Evolutionary conservation across 2,888 invertebrate genomes (phyloP).

Genomic region (Lycophotia porphyrea): DNA sequence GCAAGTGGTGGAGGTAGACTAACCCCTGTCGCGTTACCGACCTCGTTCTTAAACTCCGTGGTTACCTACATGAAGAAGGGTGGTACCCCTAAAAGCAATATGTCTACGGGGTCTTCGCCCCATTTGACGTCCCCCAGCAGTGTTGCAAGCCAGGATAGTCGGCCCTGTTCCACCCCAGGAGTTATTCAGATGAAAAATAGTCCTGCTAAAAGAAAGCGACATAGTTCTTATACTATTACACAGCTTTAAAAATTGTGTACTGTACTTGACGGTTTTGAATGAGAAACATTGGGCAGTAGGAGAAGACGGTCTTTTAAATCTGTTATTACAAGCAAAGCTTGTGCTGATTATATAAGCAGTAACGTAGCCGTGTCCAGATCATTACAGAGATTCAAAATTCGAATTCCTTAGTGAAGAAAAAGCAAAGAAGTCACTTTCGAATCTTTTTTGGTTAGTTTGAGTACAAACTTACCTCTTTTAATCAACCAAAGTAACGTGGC

Average conservation of each 20-base stretch:
- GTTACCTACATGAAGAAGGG: slow-evolving; percentile 85
- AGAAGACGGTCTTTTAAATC: background rate
- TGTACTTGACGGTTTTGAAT: slow-evolving; percentile 1
- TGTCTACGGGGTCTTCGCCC: slow-evolving; percentile 85
- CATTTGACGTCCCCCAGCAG: slow-evolving; percentile 82
- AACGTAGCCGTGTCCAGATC: background rate
- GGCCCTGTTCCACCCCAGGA: slow-evolving; percentile 70
- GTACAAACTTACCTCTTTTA: slow-evolving; percentile 4
- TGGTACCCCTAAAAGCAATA: slow-evolving; percentile 75
- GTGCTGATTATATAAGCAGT: fast-evolving
- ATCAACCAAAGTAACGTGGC: background rate
- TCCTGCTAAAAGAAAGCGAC: slow-evolving; percentile 78
- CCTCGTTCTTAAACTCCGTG: slow-evolving; percentile 81
- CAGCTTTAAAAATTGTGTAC: slow-evolving; percentile 73
- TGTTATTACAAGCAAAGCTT: background rate
- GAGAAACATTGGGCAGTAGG: background rate
- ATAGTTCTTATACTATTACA: slow-evolving; percentile 84
- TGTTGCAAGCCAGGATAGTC: slow-evolving; percentile 77
- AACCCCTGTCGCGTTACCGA: slow-evolving; percentile 81
- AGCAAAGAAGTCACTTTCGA: background rate
- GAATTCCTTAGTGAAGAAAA: background rate
- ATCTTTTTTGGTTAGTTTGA: background rate
- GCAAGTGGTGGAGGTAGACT: slow-evolving; percentile 80
- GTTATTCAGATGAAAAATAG: slow-evolving; percentile 74
- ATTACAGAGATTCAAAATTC: background rate